Evolutionary conservation across 2,113 vertebrate species (phyloP), one percentile per base, ranked within the genome.

Genomic region (Phylloscopus trochilus): DNA sequence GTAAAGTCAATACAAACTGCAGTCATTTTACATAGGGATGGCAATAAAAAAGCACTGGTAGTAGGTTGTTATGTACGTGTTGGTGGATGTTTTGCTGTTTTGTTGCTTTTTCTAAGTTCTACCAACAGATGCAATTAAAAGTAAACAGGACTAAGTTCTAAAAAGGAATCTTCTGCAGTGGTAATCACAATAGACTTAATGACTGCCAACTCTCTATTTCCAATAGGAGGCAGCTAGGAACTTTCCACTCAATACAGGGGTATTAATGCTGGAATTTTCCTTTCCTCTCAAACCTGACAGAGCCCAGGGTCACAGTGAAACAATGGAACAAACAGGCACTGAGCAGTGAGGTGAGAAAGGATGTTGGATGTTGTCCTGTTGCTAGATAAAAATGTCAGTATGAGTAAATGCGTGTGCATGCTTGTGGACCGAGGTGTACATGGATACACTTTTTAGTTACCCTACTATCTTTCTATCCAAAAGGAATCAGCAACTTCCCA

Each of bases 101-200:
- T 91, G 33, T 41, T 24, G 11, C 30, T 74, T 92, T 80, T 90
- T 49, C 20, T 46, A 46, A 51, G 53, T 68, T 83, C 83, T 84
- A 51, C 31, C 67, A 78, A 84, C 75, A 94, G 74, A 90, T 9
- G 9, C 90, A 94, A 89, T 94, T 95, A 96, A 93, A 96, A 97
- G 77, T 39, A 97, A 97, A 83, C 91, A 95, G 73, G 83, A 89
- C 87, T 89, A 95, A 90, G 46, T 93, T 96, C 74, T 86, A 86
- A 94, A 97, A 95, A 59, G 64, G 58, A 81, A 51, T 82, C 14
- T 95, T 90, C 35, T 79, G 53, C 49, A 35, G 28, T 63, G 43
- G 35, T 74, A 90, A 86, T 77, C 39, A 67, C 55, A 90, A 59
- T 13, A 82, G 43, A 41, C 47, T 67, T 72, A 67, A 70, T 2